phyloP scores from a whole-genome alignment of 2,888 invertebrate genomes.

The Cryptus armator region DNA sequence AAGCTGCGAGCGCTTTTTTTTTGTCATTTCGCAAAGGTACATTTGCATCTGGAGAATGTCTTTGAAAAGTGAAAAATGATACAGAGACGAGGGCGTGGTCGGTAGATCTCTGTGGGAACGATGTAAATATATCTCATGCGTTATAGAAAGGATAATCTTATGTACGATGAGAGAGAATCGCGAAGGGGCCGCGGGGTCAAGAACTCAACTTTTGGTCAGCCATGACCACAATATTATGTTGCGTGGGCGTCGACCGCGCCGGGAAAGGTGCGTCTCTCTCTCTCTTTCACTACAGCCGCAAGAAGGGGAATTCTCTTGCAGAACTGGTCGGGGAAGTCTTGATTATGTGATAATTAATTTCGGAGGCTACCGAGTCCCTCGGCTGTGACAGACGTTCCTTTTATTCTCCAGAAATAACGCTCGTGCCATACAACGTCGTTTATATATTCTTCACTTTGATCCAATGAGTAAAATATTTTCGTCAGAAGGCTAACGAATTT shows the following conservation, averaged over 20 bases:
- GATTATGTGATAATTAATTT: conserved; percentile 77
- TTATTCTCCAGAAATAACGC: conserved; percentile 53
- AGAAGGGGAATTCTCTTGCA: conserved; percentile 26
- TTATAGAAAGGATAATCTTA: conserved; percentile 31
- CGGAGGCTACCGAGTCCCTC: conserved; percentile 68
- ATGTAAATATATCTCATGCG: neutral
- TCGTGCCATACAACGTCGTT: conserved; percentile 28
- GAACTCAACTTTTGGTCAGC: conserved; percentile 49
- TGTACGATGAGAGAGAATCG: conserved; percentile 27
- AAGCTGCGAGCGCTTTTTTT: neutral
- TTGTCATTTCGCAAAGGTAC: neutral
- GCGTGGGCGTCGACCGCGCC: conserved; percentile 55
- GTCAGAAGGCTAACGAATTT: conserved; percentile 50
- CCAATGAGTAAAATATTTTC: neutral
- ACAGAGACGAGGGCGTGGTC: neutral
- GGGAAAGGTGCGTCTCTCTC: conserved; percentile 40
- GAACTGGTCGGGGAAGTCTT: conserved; percentile 70
- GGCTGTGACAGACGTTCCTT: conserved; percentile 13
- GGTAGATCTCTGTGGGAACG: conserved; percentile 23
- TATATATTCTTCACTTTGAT: conserved; percentile 33
- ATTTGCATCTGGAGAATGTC: neutral
- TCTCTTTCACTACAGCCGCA: conserved; percentile 31
- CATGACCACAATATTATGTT: conserved; percentile 54
- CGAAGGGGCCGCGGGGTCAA: conserved; percentile 41
- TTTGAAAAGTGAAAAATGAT: neutral